A percentile compares a stretch with the other conserved stretches of the same genome.
phyloP scores from a whole-genome alignment of 2,888 invertebrate species.

The Oligia fasciuncula region DNA sequence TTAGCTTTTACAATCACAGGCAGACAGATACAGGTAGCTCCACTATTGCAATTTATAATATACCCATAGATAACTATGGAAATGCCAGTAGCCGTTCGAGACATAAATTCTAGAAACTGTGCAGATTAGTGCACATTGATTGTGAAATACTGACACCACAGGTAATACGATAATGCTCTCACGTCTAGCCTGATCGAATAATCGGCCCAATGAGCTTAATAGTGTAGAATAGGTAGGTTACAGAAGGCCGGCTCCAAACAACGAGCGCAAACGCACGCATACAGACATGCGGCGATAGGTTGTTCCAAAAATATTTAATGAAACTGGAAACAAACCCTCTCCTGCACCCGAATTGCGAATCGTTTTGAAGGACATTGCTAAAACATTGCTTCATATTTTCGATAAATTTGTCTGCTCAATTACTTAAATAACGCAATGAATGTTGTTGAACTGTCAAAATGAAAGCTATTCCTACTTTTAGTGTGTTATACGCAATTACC shows the following conservation, averaged over 20 bases:
- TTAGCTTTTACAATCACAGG: neutral
- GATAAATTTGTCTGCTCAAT: too few relatives aligned
- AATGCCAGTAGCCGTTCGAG: constrained; percentile 29
- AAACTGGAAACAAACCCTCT: neutral
- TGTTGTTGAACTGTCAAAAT: too few relatives aligned
- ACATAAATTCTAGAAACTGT: constrained; percentile 41
- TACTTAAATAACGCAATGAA: too few relatives aligned
- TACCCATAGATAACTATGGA: constrained; percentile 12
- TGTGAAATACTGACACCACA: constrained; percentile 53
- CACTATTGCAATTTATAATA: constrained; percentile 13
- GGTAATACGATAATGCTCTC: constrained; percentile 53
- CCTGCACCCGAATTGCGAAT: too few relatives aligned
- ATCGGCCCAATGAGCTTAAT: constrained; percentile 30
- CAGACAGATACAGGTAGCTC: neutral
- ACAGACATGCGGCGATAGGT: neutral
- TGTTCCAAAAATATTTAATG: neutral
- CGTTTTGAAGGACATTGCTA: too few relatives aligned
- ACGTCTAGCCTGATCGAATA: constrained; percentile 49
- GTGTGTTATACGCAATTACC: too few relatives aligned
- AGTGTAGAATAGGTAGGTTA: neutral
- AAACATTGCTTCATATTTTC: too few relatives aligned
- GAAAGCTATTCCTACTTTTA: too few relatives aligned
- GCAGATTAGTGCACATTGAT: constrained; percentile 47
- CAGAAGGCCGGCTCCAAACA: neutral
- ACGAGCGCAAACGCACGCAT: neutral